Conservation (phyloP, 2,888 invertebrate species). For the Hylaea fasciaria region DNA sequence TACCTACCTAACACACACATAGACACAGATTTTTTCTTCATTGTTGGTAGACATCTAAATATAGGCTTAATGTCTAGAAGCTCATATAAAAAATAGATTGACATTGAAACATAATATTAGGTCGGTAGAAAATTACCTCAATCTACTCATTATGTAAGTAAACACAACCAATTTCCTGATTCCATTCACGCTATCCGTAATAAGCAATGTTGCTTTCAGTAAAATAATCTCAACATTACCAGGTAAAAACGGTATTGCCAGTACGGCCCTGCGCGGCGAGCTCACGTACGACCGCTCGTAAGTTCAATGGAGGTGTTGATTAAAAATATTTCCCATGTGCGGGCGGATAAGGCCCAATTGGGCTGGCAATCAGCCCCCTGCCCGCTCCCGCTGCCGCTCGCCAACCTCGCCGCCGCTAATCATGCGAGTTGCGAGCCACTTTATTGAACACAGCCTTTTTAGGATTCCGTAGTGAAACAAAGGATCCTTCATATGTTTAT, state of each 20-base stretch:
- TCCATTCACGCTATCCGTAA: neutral
- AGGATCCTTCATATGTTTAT: too few species aligned
- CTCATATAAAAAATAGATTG: too few species aligned
- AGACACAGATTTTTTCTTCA: too few species aligned
- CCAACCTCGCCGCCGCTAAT: constrained; percentile 71
- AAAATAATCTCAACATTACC: constrained; percentile 19
- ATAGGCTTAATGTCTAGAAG: too few species aligned
- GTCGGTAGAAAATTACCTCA: neutral
- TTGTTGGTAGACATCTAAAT: too few species aligned
- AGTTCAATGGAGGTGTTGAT: constrained; percentile 86
- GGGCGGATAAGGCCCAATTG: constrained; percentile 85
- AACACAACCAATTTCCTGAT: neutral
- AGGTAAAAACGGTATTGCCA: constrained; percentile 43
- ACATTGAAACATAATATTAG: too few species aligned
- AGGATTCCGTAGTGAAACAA: constrained; percentile 8
- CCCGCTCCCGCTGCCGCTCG: constrained; percentile 45
- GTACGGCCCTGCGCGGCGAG: constrained; percentile 70
- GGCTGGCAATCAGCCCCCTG: constrained; percentile 81
- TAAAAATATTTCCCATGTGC: constrained; percentile 86
- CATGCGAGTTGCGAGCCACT: constrained; percentile 66
- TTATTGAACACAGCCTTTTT: constrained; percentile 50
- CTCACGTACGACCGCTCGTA: constrained; percentile 85
- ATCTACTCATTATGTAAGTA: neutral
- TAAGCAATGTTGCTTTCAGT: neutral
- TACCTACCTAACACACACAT: too few species aligned